These are phyloP conservation scores for Pteropus alecto DNA, from an alignment of 2,113 vertebrate genomes.

Conservation along the genomic window DNA sequence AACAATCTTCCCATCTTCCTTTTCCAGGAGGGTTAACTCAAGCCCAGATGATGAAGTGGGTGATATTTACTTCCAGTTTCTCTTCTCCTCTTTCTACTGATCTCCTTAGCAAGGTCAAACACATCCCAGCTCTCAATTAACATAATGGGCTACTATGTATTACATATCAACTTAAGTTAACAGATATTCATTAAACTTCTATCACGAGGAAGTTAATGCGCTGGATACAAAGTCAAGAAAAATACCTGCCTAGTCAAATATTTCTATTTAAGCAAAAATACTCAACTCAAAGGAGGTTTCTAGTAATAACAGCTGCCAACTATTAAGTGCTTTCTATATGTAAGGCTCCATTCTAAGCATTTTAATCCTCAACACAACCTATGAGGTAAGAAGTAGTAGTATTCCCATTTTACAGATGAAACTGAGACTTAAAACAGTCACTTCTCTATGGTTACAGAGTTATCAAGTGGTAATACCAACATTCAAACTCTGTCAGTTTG, in stretches of 20 bases:
- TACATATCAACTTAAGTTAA: neutral
- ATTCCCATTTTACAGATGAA: neutral
- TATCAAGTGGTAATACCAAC: neutral
- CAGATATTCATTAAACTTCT: neutral
- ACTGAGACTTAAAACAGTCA: neutral
- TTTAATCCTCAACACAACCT: neutral
- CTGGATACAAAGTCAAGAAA: neutral
- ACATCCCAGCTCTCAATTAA: neutral
- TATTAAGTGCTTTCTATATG: neutral
- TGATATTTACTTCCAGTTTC: constrained; percentile 1
- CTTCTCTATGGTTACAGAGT: neutral
- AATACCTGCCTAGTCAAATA: neutral
- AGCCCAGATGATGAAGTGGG: neutral
- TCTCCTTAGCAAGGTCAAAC: neutral
- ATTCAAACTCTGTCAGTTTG: neutral
- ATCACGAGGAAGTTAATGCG: neutral
- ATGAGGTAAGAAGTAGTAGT: neutral
- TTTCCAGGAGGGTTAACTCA: constrained; percentile 3
- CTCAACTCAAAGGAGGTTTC: neutral
- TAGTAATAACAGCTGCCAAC: neutral
- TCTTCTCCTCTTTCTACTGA: neutral
- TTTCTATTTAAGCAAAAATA: constrained; percentile 15
- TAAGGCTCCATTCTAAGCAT: neutral
- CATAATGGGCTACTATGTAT: neutral
- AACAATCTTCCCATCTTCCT: neutral